A percentile compares a stretch with the other conserved stretches of the same genome.
Conservation (phyloP, 2,113 vertebrate genomes). For the Axis porcinus region DNA sequence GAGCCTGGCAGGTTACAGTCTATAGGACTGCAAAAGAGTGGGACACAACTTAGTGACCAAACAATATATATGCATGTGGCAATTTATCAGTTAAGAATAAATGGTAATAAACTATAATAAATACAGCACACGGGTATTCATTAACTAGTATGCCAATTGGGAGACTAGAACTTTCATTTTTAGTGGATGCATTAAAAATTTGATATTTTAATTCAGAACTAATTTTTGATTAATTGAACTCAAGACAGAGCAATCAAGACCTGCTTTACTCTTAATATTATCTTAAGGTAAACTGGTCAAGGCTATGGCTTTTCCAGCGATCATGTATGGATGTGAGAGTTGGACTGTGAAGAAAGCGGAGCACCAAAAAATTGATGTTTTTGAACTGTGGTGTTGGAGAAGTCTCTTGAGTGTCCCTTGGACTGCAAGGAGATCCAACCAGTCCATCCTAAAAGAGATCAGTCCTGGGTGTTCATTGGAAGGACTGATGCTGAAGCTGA, state of each 20-base stretch:
- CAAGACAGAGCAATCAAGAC: neutral
- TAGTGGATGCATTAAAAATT: neutral
- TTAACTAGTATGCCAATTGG: neutral
- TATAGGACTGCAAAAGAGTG: neutral
- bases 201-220: constrained; percentile 11
- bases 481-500: too few species aligned
- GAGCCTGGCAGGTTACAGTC: neutral
- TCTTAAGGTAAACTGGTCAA: neutral
- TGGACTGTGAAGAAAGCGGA: too few species aligned
- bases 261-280: neutral
- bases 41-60: neutral
- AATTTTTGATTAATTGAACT: constrained; percentile 23
- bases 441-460: too few species aligned
- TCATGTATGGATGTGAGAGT: too few species aligned
- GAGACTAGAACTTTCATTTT: neutral
- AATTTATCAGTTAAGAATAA: constrained; percentile 1
- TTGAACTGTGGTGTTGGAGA: too few species aligned
- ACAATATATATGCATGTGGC: neutral
- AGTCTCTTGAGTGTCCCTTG: too few species aligned
- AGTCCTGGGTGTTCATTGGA: too few species aligned
- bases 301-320: too few species aligned
- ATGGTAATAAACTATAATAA: neutral
- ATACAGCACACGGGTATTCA: neutral
- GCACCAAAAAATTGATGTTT: too few species aligned
- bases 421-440: too few species aligned